phyloP scores from a whole-genome alignment of 2,113 vertebrate species.

The Hemibagrus wyckioides region DNA sequence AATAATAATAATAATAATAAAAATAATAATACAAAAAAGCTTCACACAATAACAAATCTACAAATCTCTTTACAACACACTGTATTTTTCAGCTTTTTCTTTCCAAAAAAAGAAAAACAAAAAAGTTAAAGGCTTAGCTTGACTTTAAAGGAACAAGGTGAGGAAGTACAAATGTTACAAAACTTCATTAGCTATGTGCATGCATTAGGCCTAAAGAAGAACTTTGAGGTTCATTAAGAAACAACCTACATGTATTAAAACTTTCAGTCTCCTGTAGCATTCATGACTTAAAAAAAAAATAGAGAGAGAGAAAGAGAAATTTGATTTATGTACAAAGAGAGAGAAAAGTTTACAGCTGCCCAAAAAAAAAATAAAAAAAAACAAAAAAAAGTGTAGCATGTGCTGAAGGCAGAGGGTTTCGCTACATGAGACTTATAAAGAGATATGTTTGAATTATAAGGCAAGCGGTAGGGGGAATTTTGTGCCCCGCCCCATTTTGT shows the following conservation, averaged over 20 bases:
- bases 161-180: slow-evolving; percentile 45
- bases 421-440: background rate
- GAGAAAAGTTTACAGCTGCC: slow-evolving; percentile 30
- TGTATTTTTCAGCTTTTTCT: slow-evolving; percentile 3
- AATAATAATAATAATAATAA: slow-evolving; percentile 31
- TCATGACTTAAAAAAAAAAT: background rate
- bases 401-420: background rate
- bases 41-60: slow-evolving; percentile 54
- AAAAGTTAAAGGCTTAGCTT: slow-evolving; percentile 49
- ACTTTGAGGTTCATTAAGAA: background rate
- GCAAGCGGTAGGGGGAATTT: background rate
- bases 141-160: slow-evolving; percentile 38
- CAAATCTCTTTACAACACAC: slow-evolving; percentile 57
- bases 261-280: background rate
- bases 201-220: slow-evolving; percentile 43
- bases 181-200: slow-evolving; percentile 54
- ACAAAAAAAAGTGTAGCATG: background rate
- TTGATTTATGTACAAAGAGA: slow-evolving; percentile 44
- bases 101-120: slow-evolving; percentile 19
- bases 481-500: background rate
- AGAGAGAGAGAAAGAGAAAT: background rate
- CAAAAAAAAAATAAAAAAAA: slow-evolving; percentile 26
- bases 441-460: background rate
- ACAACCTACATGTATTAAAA: slow-evolving; percentile 5
- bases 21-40: slow-evolving; percentile 34